Conservation (phyloP, 2,797 vertebrate genomes). For the Pipistrellus kuhlii region DNA sequence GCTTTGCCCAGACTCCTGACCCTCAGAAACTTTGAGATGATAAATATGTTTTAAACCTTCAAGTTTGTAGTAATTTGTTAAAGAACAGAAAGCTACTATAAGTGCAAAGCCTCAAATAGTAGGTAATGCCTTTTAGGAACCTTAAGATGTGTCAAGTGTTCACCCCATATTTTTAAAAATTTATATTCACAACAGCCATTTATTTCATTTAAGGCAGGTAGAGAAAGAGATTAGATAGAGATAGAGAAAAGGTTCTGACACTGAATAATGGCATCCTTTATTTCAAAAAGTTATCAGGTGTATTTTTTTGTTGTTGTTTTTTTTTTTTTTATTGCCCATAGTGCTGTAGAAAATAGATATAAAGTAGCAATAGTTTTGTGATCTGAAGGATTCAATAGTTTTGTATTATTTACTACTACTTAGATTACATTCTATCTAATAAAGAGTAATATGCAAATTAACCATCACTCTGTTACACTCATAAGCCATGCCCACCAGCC, state of each 20-base stretch:
- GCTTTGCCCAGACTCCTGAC: neutral
- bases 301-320: neutral
- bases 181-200: neutral
- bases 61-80: constrained; percentile 10
- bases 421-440: neutral
- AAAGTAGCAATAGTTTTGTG: constrained; percentile 26
- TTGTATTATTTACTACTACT: neutral
- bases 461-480: too few species aligned
- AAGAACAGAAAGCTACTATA: neutral
- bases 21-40: neutral
- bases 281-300: neutral
- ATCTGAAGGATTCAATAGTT: neutral
- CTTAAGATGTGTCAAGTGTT: neutral
- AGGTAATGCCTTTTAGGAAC: neutral
- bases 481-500: too few species aligned
- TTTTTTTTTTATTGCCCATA: neutral
- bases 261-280: constrained; percentile 15
- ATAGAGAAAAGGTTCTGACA: neutral
- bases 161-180: neutral
- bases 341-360: neutral
- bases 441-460: too few species aligned
- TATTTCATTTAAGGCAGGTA: neutral
- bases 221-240: neutral
- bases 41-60: neutral
- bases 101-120: neutral